Base-by-base conservation (phyloP, 2,113 vertebrate genomes). In the Eurypyga helias region DNA sequence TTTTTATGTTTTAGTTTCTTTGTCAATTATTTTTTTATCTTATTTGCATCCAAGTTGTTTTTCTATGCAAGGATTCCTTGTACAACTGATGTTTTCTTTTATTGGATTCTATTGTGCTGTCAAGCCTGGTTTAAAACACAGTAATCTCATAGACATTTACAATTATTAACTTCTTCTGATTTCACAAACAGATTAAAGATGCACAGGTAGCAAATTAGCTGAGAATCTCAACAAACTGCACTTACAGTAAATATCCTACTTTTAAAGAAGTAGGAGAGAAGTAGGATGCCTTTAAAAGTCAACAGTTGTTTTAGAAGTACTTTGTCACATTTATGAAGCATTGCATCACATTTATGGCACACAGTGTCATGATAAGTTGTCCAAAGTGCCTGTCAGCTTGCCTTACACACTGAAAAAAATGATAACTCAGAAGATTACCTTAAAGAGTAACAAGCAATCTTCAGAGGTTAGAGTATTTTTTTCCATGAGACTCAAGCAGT, bases 61-160 rank as follows among this genome's bases (percentile, higher is more conserved):
- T 89, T 83, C 71, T 90, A 76, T 73, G 72, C 64, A 64, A 61
- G 66, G 78, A 67, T n/a, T 14, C 19, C 62, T 86, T 90, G 49
- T 79, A 82, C 76, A 94, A 92, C 77, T 26, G n/a, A 79, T 66
- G 57, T 80, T 93, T 95, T 86, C 73, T 95, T 97, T 97, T 95
- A 97, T 96, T 77, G 92, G 88, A 80, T 89, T 96, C 97, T 97
- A 91, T 97, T 97, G 97, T 98, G 93, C 96, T 97, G 97, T 98
- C 97, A 97, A 62, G 58, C 72, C 79, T 97, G 58, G 87, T 98
- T 98, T 98, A 97, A 92, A 97, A 87, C 45, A 92, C 77, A 97
- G 76, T 98, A 95, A 97, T 96, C 95, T 98, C 80, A 96, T 69
- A 97, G 97, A 96, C 91, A 83, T 77, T 97, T 96, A 96, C 18